Evolutionary conservation across 2,797 vertebrate species (phyloP), one percentile per base, ranked within the genome.

Genomic region (Leptatherina wallacei): DNA sequence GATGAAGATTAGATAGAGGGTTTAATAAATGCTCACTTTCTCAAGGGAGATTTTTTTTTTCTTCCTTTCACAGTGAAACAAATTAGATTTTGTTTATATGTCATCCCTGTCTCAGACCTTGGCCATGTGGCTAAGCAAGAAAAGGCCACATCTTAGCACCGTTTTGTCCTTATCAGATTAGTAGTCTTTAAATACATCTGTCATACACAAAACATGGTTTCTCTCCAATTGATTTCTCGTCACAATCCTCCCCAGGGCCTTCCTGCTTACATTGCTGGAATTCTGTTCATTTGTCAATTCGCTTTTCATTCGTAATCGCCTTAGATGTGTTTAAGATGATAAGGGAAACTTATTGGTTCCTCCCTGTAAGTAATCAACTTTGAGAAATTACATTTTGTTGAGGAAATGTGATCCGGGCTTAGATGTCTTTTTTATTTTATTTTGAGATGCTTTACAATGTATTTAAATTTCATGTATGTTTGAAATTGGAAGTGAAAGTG

Each of bases 21-120:
- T 94, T 96, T 95, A 91, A 91, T 94, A 93, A 93, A 94, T 87
- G 92, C 90, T 93, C 93, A 92, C 91, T 95, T 93, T 90, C 93
- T 94, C 86, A 86, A 42, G 62, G 89, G 93, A 94, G 94, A 92
- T 55, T 55, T 95, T 90, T 55, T 55, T 95, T 90, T 92, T 87
- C 10, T 6, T 8, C 33, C 67, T 44, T 36, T 67, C 65, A 75
- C 85, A 62, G 86, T 86, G 79, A 92, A 92, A 92, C 88, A 95
- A 95, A 96, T 96, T 95, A 95, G 89, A 96, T 96, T 96, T 95
- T 89, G 93, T 93, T 92, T 93, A 85, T 91, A 91, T 94, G 91
- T 86, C 85, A 33, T 85, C 84, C 71, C 67, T 75, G 74, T 61
- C 63, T 86, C 71, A 87, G 87, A 86, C 84, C 52, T 68, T 65